These are phyloP conservation scores for Eupleurogrammus muticus DNA, from an alignment of 2,797 vertebrate genomes.

Conservation along the genomic window DNA sequence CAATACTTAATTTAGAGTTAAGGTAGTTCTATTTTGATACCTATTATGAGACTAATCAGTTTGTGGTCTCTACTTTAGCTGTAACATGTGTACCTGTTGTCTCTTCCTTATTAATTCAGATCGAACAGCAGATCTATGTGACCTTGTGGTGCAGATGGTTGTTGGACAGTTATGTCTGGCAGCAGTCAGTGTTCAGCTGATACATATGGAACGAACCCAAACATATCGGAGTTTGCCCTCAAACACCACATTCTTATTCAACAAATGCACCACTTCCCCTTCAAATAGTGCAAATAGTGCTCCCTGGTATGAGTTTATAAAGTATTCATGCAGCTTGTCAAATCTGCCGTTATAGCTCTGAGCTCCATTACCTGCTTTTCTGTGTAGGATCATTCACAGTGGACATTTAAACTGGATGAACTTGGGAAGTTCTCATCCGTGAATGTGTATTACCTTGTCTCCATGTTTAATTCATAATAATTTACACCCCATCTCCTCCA, in stretches of 20 bases:
- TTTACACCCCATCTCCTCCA: slow-evolving; percentile 1
- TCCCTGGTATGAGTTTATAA: slow-evolving; percentile 40
- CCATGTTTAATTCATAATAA: slow-evolving; percentile 25
- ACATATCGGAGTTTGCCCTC: background rate
- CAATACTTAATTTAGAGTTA: slow-evolving; percentile 20
- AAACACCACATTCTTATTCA: slow-evolving; percentile 12
- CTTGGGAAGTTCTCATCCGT: slow-evolving; percentile 8
- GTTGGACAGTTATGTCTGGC: background rate
- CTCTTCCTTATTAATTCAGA: background rate
- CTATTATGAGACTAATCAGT: slow-evolving; percentile 17
- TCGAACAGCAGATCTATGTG: background rate
- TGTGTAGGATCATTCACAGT: slow-evolving; percentile 14
- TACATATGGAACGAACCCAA: slow-evolving; percentile 5
- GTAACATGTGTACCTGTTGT: background rate
- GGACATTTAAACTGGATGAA: slow-evolving; percentile 17
- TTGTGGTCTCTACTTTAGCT: background rate
- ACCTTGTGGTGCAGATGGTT: background rate
- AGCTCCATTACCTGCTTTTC: slow-evolving; percentile 30
- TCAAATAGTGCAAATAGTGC: slow-evolving; percentile 38
- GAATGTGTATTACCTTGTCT: slow-evolving; percentile 7
- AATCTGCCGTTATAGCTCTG: background rate
- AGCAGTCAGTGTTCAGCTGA: slow-evolving; percentile 5
- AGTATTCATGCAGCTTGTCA: slow-evolving; percentile 50
- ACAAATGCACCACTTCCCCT: slow-evolving; percentile 10
- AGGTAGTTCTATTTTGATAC: background rate